phyloP scores from a whole-genome alignment of 1,140 invertebrate genomes.

The Halesus radiatus region DNA sequence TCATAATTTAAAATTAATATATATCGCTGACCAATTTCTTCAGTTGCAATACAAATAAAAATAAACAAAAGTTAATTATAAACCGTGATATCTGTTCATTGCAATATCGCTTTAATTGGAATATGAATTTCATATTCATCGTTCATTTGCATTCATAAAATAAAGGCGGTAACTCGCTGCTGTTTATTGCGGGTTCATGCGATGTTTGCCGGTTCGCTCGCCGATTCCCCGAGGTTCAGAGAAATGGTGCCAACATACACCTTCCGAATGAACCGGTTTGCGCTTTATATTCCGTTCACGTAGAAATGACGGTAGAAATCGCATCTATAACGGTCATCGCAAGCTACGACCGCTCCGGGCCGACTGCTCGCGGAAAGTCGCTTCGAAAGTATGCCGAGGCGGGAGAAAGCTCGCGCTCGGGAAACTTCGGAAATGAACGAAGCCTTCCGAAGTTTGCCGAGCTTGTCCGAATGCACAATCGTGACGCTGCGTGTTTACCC shows the following conservation, averaged over 20 bases:
- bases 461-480: slow-evolving; percentile 12
- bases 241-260: not conserved
- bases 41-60: too few relatives aligned
- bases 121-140: too few relatives aligned
- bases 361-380: slow-evolving; percentile 10
- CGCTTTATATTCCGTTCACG: slow-evolving; percentile 11
- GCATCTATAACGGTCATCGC: not conserved
- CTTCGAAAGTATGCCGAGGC: slow-evolving; percentile 20
- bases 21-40: too few relatives aligned
- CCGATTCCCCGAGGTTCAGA: not conserved
- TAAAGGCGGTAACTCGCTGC: too few relatives aligned
- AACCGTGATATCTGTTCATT: too few relatives aligned
- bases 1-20: too few relatives aligned
- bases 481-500: slow-evolving; percentile 21
- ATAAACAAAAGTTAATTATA: too few relatives aligned
- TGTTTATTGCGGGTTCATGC: not conserved
- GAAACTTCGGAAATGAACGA: not conserved
- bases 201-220: not conserved
- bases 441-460: not conserved
- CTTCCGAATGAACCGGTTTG: slow-evolving; percentile 2
- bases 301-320: not conserved
- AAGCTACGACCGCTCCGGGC: not conserved
- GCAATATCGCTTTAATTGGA: too few relatives aligned
- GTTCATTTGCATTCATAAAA: too few relatives aligned
- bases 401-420: slow-evolving; percentile 17